These are phyloP conservation scores for Barnardius zonarius DNA, from an alignment of 2,113 vertebrate species.

Conservation along the genomic window DNA sequence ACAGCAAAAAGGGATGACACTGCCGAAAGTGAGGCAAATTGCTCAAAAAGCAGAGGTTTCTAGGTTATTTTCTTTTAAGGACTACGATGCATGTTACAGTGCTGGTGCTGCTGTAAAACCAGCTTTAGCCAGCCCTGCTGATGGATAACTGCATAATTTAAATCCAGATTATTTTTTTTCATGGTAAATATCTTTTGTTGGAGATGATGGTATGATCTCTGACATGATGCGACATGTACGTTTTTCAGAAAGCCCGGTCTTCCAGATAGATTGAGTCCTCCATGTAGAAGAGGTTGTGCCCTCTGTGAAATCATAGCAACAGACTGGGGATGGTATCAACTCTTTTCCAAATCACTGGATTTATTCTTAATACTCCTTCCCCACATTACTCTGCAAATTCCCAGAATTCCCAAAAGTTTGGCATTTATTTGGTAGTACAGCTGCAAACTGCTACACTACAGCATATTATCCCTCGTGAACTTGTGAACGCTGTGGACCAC, in stretches of 20 bases:
- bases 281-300: background rate
- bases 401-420: background rate
- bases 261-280: background rate
- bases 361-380: background rate
- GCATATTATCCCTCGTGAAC: background rate
- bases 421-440: background rate
- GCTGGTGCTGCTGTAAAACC: background rate
- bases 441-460: background rate
- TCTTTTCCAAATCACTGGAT: background rate
- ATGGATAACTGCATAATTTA: background rate
- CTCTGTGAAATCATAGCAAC: background rate
- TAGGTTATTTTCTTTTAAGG: background rate
- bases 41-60: background rate
- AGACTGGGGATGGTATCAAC: background rate
- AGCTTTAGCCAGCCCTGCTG: background rate
- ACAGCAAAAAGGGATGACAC: background rate
- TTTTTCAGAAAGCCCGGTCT: background rate
- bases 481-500: fast-evolving
- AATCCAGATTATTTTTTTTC: background rate
- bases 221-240: background rate
- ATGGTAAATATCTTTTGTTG: background rate
- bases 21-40: background rate
- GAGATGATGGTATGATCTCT: background rate
- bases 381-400: background rate
- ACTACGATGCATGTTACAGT: background rate